These are phyloP conservation scores for Polymixis flavicincta DNA, from an alignment of 2,888 invertebrate genomes.

Conservation along the genomic window DNA sequence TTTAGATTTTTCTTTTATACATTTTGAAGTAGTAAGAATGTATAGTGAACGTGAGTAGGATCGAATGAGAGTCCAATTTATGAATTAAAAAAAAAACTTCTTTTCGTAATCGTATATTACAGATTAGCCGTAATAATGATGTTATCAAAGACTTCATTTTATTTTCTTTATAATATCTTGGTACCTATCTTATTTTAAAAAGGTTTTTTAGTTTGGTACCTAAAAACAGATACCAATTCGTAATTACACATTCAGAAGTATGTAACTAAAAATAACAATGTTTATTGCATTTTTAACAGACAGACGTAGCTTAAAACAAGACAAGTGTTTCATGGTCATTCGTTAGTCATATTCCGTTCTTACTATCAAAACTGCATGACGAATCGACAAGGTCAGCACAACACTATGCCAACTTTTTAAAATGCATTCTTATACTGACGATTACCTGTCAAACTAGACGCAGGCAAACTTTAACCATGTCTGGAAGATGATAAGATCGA, in stretches of 20 bases:
- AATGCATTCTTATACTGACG: conserved; percentile 50
- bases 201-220: background rate
- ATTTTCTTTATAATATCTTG: background rate
- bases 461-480: conserved; percentile 19
- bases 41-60: conserved; percentile 1
- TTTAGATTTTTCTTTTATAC: background rate
- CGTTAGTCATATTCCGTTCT: conserved; percentile 47
- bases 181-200: too few species aligned
- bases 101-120: background rate
- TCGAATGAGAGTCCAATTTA: background rate
- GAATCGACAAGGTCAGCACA: conserved; percentile 59
- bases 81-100: background rate
- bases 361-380: conserved; percentile 63
- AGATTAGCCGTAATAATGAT: conserved; percentile 12
- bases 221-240: conserved; percentile 5
- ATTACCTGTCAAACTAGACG: conserved; percentile 1
- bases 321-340: conserved; percentile 51
- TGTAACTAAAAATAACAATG: conserved; percentile 19
- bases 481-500: rapidly evolving
- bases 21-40: conserved; percentile 16
- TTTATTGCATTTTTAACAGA: conserved; percentile 37
- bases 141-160: background rate
- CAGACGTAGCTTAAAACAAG: conserved; percentile 39
- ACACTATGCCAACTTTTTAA: conserved; percentile 62
- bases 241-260: background rate